Evolutionary conservation across 1,140 invertebrate genomes (phyloP).

Genomic region (Octopus sinensis): DNA sequence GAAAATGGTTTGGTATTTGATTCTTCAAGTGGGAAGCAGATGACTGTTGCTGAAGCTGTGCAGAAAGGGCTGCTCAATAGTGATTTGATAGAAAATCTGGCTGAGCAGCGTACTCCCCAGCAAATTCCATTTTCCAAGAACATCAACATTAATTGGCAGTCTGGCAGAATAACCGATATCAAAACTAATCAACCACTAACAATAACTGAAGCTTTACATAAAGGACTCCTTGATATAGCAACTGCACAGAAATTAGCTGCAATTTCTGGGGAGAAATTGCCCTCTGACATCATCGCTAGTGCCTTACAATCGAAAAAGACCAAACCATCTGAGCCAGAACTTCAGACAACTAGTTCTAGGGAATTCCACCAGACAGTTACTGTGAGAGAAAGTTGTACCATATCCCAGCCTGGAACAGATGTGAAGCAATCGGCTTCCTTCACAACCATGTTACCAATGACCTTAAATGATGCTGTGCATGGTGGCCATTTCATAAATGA

Average conservation of each 20-base stretch:
- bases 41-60: conserved; percentile 81
- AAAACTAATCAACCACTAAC: conserved; percentile 72
- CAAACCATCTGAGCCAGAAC: neutral
- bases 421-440: neutral
- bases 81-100: conserved; percentile 68
- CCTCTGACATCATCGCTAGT: neutral
- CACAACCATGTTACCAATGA: neutral
- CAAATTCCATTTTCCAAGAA: conserved; percentile 28
- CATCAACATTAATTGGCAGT: conserved; percentile 52
- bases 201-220: conserved; percentile 72
- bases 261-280: conserved; percentile 33
- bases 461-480: conserved; percentile 33
- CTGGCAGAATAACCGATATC: conserved; percentile 65
- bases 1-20: conserved; percentile 67
- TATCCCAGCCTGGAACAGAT: neutral
- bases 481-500: conserved; percentile 29
- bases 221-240: conserved; percentile 68
- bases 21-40: conserved; percentile 71
- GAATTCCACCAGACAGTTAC: too few species aligned
- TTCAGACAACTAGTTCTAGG: too few species aligned
- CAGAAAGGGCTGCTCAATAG: conserved; percentile 79
- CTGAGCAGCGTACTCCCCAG: conserved; percentile 65
- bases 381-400: neutral
- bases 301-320: neutral
- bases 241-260: conserved; percentile 39